Evolutionary conservation across 2,888 invertebrate species (phyloP).

Genomic region (Onchidella celtica): DNA sequence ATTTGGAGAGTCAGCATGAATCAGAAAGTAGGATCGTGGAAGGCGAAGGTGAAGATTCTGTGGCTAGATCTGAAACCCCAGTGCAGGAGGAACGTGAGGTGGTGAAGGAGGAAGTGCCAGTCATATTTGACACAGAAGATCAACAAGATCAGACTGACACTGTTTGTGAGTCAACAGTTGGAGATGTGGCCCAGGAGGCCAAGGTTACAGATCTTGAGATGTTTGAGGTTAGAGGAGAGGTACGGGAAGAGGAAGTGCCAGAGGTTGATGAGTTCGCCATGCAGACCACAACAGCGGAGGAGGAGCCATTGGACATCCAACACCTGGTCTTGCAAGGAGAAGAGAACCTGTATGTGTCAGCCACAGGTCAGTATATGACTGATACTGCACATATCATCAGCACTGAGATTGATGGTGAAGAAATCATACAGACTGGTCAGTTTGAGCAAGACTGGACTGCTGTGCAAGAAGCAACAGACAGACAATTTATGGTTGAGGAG

Average conservation of each 20-base stretch:
- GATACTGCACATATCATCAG: slow-evolving; percentile 41
- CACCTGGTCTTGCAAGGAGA: no score
- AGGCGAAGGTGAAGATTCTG: no score
- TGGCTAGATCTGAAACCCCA: neutral
- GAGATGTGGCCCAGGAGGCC: neutral
- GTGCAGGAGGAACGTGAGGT: neutral
- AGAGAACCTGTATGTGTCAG: no score
- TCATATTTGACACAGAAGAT: neutral
- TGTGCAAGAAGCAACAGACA: neutral
- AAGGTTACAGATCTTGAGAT: neutral
- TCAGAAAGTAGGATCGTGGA: neutral
- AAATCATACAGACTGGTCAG: slow-evolving; percentile 14
- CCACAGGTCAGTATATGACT: no score
- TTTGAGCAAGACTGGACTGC: neutral
- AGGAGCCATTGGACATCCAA: neutral
- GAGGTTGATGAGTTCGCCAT: neutral
- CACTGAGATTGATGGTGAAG: slow-evolving; percentile 40
- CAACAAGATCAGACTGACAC: no score
- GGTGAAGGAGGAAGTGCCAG: neutral
- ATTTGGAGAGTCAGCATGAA: slow-evolving; percentile 16
- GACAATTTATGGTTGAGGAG: no score
- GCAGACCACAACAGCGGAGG: neutral
- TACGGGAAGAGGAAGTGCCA: neutral
- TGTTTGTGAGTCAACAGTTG: neutral
- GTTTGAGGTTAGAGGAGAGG: neutral